Evolutionary conservation across 2,797 vertebrate genomes (phyloP), one percentile per base, ranked within the genome.

Genomic region (Chelidonichthys spinosus): DNA sequence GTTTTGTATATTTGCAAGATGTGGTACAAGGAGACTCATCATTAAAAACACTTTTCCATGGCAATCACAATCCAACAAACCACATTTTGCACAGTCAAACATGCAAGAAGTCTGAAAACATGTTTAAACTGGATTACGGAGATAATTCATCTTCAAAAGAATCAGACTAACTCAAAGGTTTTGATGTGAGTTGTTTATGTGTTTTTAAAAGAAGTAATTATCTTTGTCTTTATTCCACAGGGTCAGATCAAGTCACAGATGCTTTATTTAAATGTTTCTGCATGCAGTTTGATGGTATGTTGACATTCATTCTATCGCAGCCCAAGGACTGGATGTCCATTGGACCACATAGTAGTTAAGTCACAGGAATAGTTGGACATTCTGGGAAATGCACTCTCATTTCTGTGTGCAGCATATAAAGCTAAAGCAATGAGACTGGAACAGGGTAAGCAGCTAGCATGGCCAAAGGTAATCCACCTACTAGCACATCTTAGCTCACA

Each of bases 51-150:
- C 5, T 9, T 72, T 42, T 47, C 10, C 10, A 35, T 44, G 13
- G 18, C 33, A 53, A 17, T 60, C 37, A 13, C 44, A 64, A 52
- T 55, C 11, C 62, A 68, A 67, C 46, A 37, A 53, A 66, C 11
- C n/a, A 66, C 8, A 59, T 18, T 69, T 59, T 32, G 14, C 39
- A 0, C 0, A 66, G 53, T 63, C 10, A 56, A 43, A 69, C 61
- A 63, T 74, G 44, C 56, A 37, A 35, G 11, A 3, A 37, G 2
- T 33, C 14, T 18, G 11, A 49, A 55, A 43, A 43, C 14, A 67
- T 50, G 49, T 60, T 5, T 5, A 49, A 54, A 77, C 14, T 13
- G 10, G 4, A 54, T 50, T n/a, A 3, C 5, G 11, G 1, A 7
- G 10, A 62, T n/a, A 53, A 58, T 25, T 72, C 15, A 2, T 62